A percentile compares a stretch with the other conserved stretches of the same genome.
Evolutionary conservation across 2,888 invertebrate genomes (phyloP).

Genomic region (Xanthia icteritia): DNA sequence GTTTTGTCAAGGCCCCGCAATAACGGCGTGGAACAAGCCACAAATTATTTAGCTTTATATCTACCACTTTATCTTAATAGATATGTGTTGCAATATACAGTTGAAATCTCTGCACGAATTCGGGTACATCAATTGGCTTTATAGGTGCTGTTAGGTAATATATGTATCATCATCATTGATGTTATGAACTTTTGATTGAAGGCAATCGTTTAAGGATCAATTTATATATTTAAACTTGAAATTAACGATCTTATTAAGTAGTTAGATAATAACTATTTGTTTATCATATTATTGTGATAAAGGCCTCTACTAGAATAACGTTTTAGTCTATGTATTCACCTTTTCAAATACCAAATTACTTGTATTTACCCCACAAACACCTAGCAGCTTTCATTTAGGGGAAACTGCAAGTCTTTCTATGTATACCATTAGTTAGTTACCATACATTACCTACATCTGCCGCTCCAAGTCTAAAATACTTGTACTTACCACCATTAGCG

Average conservation of each 20-base stretch:
- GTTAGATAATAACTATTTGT: no score
- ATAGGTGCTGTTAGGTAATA: slow-evolving; percentile 41
- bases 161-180: slow-evolving; percentile 29
- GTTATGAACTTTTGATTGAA: slow-evolving; percentile 21
- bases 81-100: slow-evolving; percentile 58
- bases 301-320: no score
- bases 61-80: slow-evolving; percentile 69
- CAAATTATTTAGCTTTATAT: slow-evolving; percentile 71
- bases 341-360: background rate
- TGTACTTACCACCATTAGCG: slow-evolving; percentile 66
- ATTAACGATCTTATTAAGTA: background rate
- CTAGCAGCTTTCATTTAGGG: slow-evolving; percentile 10
- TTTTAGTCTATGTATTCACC: background rate
- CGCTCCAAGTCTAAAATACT: slow-evolving; percentile 54
- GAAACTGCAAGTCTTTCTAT: slow-evolving; percentile 35
- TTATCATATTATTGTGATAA: no score
- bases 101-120: slow-evolving; percentile 54
- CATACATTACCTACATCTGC: slow-evolving; percentile 48
- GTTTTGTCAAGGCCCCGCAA: slow-evolving; percentile 74
- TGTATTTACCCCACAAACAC: background rate
- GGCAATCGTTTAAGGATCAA: background rate
- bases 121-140: slow-evolving; percentile 48
- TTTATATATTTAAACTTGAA: background rate
- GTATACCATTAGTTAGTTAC: slow-evolving; percentile 35
- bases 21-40: slow-evolving; percentile 66